Conservation (phyloP, 2,888 invertebrate genomes). For the Agrochola litura region DNA sequence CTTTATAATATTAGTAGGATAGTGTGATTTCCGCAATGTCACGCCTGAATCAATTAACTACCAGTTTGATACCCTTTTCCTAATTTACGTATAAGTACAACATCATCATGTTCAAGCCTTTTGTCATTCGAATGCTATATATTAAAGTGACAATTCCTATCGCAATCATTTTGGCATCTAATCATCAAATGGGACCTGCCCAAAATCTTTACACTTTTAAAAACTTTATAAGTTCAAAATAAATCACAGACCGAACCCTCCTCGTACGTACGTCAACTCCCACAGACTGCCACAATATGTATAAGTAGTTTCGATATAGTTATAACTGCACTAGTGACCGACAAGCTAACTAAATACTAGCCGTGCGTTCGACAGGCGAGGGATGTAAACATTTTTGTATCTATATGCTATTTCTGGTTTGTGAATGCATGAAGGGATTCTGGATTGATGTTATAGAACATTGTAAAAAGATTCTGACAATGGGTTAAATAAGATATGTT, state of each 20-base stretch:
- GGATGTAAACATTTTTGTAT: conserved; percentile 40
- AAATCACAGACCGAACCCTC: conserved; percentile 6
- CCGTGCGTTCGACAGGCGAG: conserved; percentile 47
- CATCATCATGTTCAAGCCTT: not conserved
- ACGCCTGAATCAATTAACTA: too few species aligned
- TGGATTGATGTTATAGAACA: not conserved
- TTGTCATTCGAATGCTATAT: not conserved
- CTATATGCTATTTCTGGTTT: conserved; percentile 3
- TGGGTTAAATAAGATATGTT: not conserved
- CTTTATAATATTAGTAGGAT: too few species aligned
- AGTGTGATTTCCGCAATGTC: too few species aligned
- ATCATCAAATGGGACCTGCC: not conserved
- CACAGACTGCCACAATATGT: not conserved
- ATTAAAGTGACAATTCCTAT: not conserved
- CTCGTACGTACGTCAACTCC: not conserved
- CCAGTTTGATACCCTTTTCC: not conserved
- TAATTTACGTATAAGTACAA: not conserved
- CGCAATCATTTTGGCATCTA: not conserved
- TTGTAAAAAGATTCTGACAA: not conserved
- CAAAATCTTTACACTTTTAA: not conserved
- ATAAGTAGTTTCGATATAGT: conserved; percentile 19
- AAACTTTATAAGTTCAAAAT: not conserved
- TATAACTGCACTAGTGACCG: conserved; percentile 50
- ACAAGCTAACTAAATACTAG: conserved; percentile 47
- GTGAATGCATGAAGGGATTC: conserved; percentile 12